A percentile compares a stretch with the other conserved stretches of the same genome.
Evolutionary conservation across 2,797 vertebrate species (phyloP).

Genomic region (Pangasius mekongensis): DNA sequence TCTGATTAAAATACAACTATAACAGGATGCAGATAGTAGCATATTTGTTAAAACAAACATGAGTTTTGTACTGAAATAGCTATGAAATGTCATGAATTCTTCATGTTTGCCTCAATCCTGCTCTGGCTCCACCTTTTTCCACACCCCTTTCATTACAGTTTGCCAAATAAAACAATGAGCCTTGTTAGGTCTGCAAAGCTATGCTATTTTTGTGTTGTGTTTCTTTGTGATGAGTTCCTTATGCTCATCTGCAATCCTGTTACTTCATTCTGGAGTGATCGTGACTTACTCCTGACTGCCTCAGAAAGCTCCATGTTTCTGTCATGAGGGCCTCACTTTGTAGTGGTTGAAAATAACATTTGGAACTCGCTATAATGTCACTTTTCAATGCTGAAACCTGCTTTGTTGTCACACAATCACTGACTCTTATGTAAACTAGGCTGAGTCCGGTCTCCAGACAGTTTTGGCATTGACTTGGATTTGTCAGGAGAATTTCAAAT

Average conservation of each 20-base stretch:
- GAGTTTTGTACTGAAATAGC: not conserved
- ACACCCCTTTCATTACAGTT: not conserved
- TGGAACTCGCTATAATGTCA: not conserved
- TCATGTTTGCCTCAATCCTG: not conserved
- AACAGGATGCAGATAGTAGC: not conserved
- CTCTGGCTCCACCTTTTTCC: not conserved
- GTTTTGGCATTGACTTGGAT: not conserved
- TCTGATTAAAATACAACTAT: not conserved
- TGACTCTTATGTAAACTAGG: not conserved
- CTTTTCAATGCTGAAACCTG: not conserved
- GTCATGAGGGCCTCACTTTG: not conserved
- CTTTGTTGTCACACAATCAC: not conserved
- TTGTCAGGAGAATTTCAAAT: not conserved
- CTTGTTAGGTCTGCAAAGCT: not conserved
- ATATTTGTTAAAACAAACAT: too few relatives aligned
- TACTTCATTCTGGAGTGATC: not conserved
- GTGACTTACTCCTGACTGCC: not conserved
- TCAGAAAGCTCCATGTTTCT: not conserved
- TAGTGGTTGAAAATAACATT: not conserved
- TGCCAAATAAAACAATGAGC: not conserved
- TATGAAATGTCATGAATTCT: too few relatives aligned
- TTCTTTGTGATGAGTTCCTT: not conserved
- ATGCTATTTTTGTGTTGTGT: not conserved
- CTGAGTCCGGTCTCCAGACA: not conserved
- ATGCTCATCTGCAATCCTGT: not conserved